Evolutionary conservation across 1,140 invertebrate species (phyloP), one percentile per base, ranked within the genome.

Genomic region (Belonocnema kinseyi): DNA sequence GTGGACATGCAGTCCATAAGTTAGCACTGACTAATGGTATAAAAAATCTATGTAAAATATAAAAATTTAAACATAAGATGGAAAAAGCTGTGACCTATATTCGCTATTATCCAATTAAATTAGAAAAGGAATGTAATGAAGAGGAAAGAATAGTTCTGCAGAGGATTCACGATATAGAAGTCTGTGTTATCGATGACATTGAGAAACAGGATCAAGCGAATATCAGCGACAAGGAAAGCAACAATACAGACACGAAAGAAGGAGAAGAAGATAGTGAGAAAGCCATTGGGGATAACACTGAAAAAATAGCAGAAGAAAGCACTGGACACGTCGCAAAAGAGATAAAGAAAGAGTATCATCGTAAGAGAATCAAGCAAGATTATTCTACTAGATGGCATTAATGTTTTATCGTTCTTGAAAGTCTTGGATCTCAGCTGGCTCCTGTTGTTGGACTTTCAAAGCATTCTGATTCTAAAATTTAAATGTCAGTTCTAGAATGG

Each of bases 321-420:
- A 21, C 5, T 13, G 10, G 26, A 58, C 6, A 12, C 26, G 12
- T 21, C 21, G 16, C 7, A 10, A 12, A 58, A 58, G 21, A 21
- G 1, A 12, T 19, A 56, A 21, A 26, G 56, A 13, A 58, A 17
- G 17, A 58, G 17, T 21, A 58, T 58, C 56, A 13, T 19, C 56
- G 17, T 21, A 58, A 58, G 13, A 58, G 19, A 13, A 58, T 26
- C 21, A 58, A 58, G 19, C 56, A 58, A 58, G 56, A 58, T 58
- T 19, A 19, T 21, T 7, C 19, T 58, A 58, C 56, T 21, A 58
- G 56, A 11, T 58, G 56, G 19, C 56, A 58, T 58, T 58, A 6
- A 26, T 58, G 26, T 58, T 58, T 58, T 12, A 58, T 58, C 13
- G 56, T 58, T 13, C 56, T 26, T 21, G 56, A 58, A 21, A 26